Evolutionary conservation across 2,797 vertebrate genomes (phyloP), one percentile per base, ranked within the genome.

Genomic region (Sebastolobus alascanus): DNA sequence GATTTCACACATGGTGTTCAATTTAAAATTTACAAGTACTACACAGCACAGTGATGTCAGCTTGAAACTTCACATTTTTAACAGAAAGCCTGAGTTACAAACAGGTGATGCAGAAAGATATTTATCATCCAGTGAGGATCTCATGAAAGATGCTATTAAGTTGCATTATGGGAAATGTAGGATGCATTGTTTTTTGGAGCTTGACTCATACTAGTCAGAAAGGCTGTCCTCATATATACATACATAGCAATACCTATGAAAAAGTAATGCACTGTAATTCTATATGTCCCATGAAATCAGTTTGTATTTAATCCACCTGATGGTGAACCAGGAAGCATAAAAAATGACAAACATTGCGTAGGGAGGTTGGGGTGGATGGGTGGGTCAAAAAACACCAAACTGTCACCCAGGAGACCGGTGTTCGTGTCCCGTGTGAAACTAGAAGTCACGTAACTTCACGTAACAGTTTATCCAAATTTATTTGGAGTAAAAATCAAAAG

Each of bases 81-180:
- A 67, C 40, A 46, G 11, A 76, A 13, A 61, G 31, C 7, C 13
- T 68, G 38, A 33, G 33, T 68, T 43, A 46, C 12, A 55, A 64
- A 63, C 25, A 31, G 18, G 43, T 27, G 11, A 25, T 25, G 33
- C 20, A 12, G 2, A 68, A 38, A 60, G 9, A 59, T 8, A 6
- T 52, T 60, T 37, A 46, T n/a, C 6, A 52, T n/a, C 8, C 8
- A 61, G 22, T 27, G 1, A 43, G 8, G 3, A 2, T 70, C 25
- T 35, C 40, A 35, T 33, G 27, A 61, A 38, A 35, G 12, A 69
- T 1, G 3, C 18, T 18, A 46, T 18, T 0, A 46, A 18, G 43
- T 52, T n/a, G 50, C 20, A n/a, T 52, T n/a, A 16, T 40, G 4
- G 59, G 33, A 78, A 70, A 59, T 68, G 59, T 64, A 52, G 18